Evolutionary conservation across 2,888 invertebrate genomes (phyloP), one percentile per base, ranked within the genome.

Genomic region (Sialis fuliginosa): DNA sequence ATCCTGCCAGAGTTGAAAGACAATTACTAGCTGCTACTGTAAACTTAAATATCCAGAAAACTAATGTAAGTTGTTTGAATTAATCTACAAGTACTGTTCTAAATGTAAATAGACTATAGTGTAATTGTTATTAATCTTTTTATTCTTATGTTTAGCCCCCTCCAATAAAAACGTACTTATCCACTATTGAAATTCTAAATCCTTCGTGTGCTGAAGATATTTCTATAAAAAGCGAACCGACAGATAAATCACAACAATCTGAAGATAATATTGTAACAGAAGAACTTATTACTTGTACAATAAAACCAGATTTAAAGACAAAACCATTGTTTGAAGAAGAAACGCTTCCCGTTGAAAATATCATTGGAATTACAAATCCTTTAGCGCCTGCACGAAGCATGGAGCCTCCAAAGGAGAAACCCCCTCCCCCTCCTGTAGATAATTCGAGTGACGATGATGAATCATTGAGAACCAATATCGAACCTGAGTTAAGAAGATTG

Each of bases 371-470:
- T 32, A 39, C 39, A 33, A 51, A 50, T 50, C 54, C 56, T 6
- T 46, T 56, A 33, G 49, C 53, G 9, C 53, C 57, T 7, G 50
- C 54, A 6, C 54, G 48, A 41, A 52, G 50, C 47, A 49, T 58
- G 33, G 55, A 56, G 52, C 59, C 59, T 1, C 59, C 59, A 6
- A 84, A 79, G 58, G 86, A 86, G 59, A 87, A 87, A 57, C 89
- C 88, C 32, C 88, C 88, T 2, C 88, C 88, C 8, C 84, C 84
- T 2, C 85, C 85, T 0, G 69, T 70, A 46, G 78, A 78, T 49
- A 59, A 60, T 39, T 58, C 63, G 7, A 58, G 60, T 35, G 64
- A 56, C 42, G 53, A 54, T 31, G 69, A 70, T 56, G 65, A 72
- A 48, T 51, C 68, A 65, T 60, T 71, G 68, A 57, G 64, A 68